Evolutionary conservation across 2,113 vertebrate species (phyloP), one percentile per base, ranked within the genome.

Genomic region (Eubucco bourcierii): DNA sequence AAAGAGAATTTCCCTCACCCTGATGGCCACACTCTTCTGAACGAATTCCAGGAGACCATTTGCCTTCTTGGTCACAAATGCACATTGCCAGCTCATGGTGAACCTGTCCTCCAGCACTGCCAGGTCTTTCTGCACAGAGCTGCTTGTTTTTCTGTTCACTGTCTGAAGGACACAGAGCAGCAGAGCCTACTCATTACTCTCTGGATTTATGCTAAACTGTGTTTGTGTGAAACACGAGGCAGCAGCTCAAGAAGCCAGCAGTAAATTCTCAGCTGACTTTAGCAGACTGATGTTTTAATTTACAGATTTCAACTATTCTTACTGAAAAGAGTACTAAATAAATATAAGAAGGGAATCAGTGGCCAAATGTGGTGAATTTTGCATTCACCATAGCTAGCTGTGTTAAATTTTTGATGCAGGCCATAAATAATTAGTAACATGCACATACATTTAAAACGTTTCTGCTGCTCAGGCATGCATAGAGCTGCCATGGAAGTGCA

Each of bases 321-420:
- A 81, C 9, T 59, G 55, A 81, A 87, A 83, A 95, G 44, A 61
- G 6, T 72, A 86, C 90, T 88, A 95, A 96, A 91, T 95, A 96
- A 91, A 95, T 73, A 93, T 88, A 95, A 78, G 86, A 56, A 72
- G 60, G 58, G 65, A 91, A 61, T 80, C 72, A 46, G 84, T 65
- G 88, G n/a, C 55, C 78, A 65, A 71, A 66, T 33, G 20, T 87
- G 59, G 80, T 93, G 88, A 96, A 94, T 28, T 89, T 31, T 66
- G 73, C 72, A 78, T 90, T 90, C 70, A 59, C 52, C 37, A 68
- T 44, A 81, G 74, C 82, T 91, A 81, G 87, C 95, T 70, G 55
- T 83, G 50, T 18, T 97, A 67, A 96, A 97, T 89, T 29, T 96
- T 97, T 97, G n/a, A 96, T 95, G 81, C 93, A 88, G 61, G 37